A percentile compares a stretch with the other conserved stretches of the same genome.
phyloP scores from a whole-genome alignment of 2,113 vertebrate species.

The Pao palembangensis region DNA sequence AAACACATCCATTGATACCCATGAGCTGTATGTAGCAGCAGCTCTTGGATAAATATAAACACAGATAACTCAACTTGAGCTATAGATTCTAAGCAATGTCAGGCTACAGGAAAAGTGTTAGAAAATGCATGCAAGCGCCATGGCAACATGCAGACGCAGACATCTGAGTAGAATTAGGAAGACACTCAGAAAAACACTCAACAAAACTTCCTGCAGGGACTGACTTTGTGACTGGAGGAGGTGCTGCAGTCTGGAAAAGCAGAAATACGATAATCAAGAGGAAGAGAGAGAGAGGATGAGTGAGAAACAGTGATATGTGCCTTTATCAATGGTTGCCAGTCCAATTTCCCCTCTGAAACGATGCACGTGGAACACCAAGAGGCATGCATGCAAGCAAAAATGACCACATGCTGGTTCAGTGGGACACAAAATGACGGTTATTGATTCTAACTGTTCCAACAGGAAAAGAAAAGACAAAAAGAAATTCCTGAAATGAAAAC shows the following conservation, averaged over 20 bases:
- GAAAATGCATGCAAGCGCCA: conserved; percentile 23
- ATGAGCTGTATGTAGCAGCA: conserved; percentile 3
- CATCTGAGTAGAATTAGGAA: background rate
- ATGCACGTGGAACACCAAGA: conserved; percentile 13
- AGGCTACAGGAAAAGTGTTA: background rate
- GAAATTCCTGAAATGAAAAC: too few relatives aligned
- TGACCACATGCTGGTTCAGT: conserved; percentile 9
- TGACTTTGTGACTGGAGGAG: conserved; percentile 60
- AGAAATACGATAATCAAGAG: conserved; percentile 33
- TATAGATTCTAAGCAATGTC: background rate
- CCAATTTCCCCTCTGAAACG: conserved; percentile 43
- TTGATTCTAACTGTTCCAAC: background rate
- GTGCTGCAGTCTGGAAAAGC: conserved; percentile 51
- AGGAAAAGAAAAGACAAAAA: background rate
- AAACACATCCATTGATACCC: background rate
- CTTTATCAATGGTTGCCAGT: background rate
- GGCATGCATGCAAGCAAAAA: conserved; percentile 37
- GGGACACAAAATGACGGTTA: background rate
- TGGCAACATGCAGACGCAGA: background rate
- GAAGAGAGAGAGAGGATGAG: conserved; percentile 16
- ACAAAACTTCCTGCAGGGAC: conserved; percentile 39
- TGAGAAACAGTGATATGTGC: background rate
- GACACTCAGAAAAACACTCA: background rate
- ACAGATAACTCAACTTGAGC: background rate
- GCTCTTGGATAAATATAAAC: background rate